These are phyloP conservation scores for Magallana nippona DNA, from an alignment of 2,888 invertebrate genomes.

Conservation along the genomic window DNA sequence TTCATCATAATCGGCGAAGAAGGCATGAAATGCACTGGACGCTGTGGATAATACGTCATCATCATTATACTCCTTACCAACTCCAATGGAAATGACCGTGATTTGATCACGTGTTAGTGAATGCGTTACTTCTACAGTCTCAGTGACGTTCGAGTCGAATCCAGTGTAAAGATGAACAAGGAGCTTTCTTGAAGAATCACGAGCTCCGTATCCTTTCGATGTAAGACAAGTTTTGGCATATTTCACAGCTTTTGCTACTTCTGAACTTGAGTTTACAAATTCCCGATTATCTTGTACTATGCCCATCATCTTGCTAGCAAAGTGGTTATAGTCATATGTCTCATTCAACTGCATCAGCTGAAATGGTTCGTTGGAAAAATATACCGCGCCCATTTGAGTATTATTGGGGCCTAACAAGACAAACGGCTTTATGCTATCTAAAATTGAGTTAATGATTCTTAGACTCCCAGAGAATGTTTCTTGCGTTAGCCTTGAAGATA, in stretches of 20 bases:
- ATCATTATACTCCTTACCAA: slow-evolving; percentile 15
- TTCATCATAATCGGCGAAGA: slow-evolving; percentile 18
- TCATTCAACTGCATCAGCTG: slow-evolving; percentile 20
- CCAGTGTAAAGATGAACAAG: slow-evolving; percentile 24
- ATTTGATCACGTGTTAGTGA: neutral
- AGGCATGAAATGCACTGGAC: slow-evolving; percentile 36
- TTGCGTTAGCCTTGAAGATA: slow-evolving; percentile 2
- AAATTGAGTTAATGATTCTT: neutral
- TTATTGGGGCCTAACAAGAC: neutral
- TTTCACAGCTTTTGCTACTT: slow-evolving; percentile 14
- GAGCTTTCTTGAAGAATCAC: slow-evolving; percentile 21
- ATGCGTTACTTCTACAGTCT: neutral
- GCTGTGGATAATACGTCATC: slow-evolving; percentile 7
- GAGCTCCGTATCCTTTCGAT: neutral
- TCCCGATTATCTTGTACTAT: neutral
- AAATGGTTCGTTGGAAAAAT: neutral
- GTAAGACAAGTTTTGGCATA: neutral
- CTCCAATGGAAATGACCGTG: slow-evolving; percentile 2
- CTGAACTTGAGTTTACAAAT: neutral
- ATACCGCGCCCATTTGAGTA: slow-evolving; percentile 8
- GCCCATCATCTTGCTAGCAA: neutral
- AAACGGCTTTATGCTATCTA: neutral
- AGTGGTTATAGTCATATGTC: neutral
- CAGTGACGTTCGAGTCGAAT: slow-evolving; percentile 15
- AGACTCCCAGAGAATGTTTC: slow-evolving; percentile 6